Base-by-base conservation (phyloP, 1,140 invertebrate genomes). In the Calosoma granatense region DNA sequence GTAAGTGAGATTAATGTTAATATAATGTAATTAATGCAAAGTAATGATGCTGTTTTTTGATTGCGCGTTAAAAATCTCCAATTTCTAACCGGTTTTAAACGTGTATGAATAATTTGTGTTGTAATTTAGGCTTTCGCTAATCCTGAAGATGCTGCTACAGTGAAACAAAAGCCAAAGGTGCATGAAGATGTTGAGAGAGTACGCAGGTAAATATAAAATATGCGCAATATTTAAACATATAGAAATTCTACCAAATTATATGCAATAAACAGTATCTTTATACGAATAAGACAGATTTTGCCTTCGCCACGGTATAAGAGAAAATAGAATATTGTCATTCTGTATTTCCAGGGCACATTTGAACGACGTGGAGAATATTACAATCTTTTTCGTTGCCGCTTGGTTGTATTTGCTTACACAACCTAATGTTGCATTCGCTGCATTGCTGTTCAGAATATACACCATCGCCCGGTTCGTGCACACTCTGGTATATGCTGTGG, bases 281-380 rank as follows among this genome's bases (percentile, higher is more conserved):
- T 54, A 56, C 11, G 39, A 20, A 11, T 41, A 56, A 21, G 53
- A 51, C 1, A 55, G 54, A 59, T 59, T 51, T 52, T 47, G n/a
- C n/a, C n/a, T n/a, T n/a, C n/a, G n/a, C n/a, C n/a, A n/a, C n/a
- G n/a, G n/a, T n/a, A n/a, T n/a, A n/a, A n/a, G n/a, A n/a, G n/a
- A n/a, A n/a, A n/a, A n/a, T n/a, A n/a, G n/a, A n/a, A n/a, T n/a
- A n/a, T n/a, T n/a, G n/a, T n/a, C n/a, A n/a, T n/a, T n/a, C n/a
- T n/a, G n/a, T n/a, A n/a, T n/a, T n/a, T n/a, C n/a, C n/a, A 77
- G 86, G 58, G 85, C 84, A 43, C 85, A 88, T 67, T 67, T 82
- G 52, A 89, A 89, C 65, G 87, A 89, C 64, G 64, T 88, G 62
- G 87, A 89, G 71, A 89, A 87, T 65, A 86, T 88, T 55, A 74